Conservation (phyloP, 2,797 vertebrate genomes). For the Lepidocolaptes lacrymiger region DNA sequence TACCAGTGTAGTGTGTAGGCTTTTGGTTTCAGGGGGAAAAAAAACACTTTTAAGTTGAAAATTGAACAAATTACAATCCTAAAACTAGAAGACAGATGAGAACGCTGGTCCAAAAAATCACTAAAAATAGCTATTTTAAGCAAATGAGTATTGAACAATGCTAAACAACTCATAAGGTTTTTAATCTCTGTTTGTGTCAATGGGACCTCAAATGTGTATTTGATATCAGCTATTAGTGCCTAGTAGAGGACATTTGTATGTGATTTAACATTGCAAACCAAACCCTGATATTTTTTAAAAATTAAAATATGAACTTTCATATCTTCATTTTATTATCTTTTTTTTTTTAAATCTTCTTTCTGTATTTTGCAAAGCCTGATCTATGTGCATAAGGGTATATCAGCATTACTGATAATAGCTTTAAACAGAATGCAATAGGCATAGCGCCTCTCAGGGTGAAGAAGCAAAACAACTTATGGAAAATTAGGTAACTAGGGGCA, state of each 20-base stretch:
- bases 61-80: neutral
- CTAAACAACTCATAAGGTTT: neutral
- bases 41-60: neutral
- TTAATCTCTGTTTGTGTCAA: neutral
- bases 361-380: neutral
- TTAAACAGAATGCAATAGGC: neutral
- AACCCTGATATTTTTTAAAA: neutral
- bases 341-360: neutral
- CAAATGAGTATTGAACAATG: neutral
- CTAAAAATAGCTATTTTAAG: neutral
- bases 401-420: neutral
- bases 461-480: neutral
- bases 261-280: neutral
- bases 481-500: neutral
- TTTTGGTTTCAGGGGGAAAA: neutral
- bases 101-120: neutral
- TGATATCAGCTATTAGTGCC: neutral
- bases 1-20: neutral
- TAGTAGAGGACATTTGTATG: neutral
- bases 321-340: no score
- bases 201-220: neutral
- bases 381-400: neutral
- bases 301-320: neutral
- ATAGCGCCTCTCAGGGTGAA: neutral
- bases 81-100: neutral